Evolutionary conservation across 2,888 invertebrate species (phyloP).

Genomic region (Drosophila formosana): DNA sequence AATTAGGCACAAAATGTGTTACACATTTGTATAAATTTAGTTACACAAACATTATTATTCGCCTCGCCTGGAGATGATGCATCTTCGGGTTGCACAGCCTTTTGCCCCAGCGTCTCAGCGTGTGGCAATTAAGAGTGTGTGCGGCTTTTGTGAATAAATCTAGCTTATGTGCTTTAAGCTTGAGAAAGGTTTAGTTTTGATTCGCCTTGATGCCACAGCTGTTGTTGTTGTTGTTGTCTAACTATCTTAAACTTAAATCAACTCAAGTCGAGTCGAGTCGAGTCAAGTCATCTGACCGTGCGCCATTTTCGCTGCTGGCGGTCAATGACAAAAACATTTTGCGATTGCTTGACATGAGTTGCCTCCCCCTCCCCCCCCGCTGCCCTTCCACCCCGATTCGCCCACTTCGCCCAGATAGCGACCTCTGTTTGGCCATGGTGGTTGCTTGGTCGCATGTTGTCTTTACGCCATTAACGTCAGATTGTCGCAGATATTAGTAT

Average conservation of each 20-base stretch:
- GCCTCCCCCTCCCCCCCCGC: not conserved
- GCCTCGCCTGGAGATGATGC: slow-evolving; percentile 31
- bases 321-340: slow-evolving; percentile 77
- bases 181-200: slow-evolving; percentile 74
- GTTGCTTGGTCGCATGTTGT: slow-evolving; percentile 37
- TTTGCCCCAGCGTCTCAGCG: slow-evolving; percentile 28
- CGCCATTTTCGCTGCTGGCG: slow-evolving; percentile 74
- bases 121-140: slow-evolving; percentile 74
- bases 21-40: slow-evolving; percentile 80
- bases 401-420: slow-evolving; percentile 24
- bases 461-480: slow-evolving; percentile 76
- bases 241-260: slow-evolving; percentile 52
- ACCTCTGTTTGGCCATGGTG: slow-evolving; percentile 53
- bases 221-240: slow-evolving; percentile 3
- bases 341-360: slow-evolving; percentile 18
- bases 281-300: slow-evolving; percentile 71
- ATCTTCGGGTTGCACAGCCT: slow-evolving; percentile 50
- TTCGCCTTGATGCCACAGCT: slow-evolving; percentile 49
- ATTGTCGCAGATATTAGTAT: slow-evolving; percentile 79
- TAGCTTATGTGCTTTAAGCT: slow-evolving; percentile 71
- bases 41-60: slow-evolving; percentile 54
- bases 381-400: not conserved
- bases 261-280: slow-evolving; percentile 40
- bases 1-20: slow-evolving; percentile 79
- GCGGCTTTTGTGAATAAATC: slow-evolving; percentile 77